Evolutionary conservation across 2,888 invertebrate genomes (phyloP).

Genomic region (Drosophila hamatofila): DNA sequence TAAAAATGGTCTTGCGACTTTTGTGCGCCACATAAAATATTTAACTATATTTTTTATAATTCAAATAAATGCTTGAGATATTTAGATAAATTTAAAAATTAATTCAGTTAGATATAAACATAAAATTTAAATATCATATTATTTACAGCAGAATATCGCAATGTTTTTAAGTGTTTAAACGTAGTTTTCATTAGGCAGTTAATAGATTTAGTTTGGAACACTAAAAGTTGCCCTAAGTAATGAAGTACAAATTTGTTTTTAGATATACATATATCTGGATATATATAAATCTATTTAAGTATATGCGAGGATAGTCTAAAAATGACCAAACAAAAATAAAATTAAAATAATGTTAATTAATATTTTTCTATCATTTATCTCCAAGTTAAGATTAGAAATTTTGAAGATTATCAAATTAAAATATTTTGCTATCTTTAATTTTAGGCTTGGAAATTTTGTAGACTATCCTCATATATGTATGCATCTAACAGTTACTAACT

Average conservation of each 20-base stretch:
- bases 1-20: not conserved
- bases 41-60: not conserved
- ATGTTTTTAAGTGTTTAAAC: conserved; percentile 17
- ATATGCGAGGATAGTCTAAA: not conserved
- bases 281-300: conserved; percentile 2
- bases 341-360: not conserved
- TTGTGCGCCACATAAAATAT: not conserved
- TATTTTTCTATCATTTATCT: not conserved
- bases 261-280: not conserved
- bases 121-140: conserved; percentile 7
- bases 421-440: too few species aligned
- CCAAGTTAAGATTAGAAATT: not conserved
- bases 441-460: not conserved
- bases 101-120: not conserved
- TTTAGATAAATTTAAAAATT: not conserved
- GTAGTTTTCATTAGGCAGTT: conserved; percentile 38
- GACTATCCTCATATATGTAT: conserved; percentile 21
- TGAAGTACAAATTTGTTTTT: conserved; percentile 32
- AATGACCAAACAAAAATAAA: not conserved
- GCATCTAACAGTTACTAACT: conserved; percentile 50
- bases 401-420: too few species aligned
- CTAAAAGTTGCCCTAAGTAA: conserved; percentile 24
- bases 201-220: conserved; percentile 49
- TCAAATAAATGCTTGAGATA: not conserved
- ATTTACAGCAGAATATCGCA: conserved; percentile 42